Evolutionary conservation across 2,888 invertebrate species (phyloP).

Genomic region (Nomada lathburiana): DNA sequence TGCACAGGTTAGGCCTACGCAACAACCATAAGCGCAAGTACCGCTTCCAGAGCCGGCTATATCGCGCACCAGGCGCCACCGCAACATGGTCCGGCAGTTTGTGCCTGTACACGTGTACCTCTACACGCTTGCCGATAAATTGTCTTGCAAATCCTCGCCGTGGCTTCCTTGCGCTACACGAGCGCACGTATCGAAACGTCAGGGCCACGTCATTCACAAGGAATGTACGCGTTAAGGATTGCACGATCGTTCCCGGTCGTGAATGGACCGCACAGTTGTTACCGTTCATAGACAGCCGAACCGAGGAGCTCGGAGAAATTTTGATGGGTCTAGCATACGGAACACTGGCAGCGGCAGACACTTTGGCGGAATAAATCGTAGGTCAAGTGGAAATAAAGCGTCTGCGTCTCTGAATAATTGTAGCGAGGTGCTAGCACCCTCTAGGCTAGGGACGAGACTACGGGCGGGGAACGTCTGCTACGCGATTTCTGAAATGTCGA

Average conservation of each 20-base stretch:
- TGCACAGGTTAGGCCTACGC: slow-evolving; percentile 65
- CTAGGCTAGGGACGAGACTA: background rate
- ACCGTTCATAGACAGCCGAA: slow-evolving; percentile 22
- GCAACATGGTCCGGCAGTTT: slow-evolving; percentile 76
- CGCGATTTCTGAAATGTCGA: slow-evolving; percentile 20
- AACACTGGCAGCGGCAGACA: slow-evolving; percentile 46
- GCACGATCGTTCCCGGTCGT: background rate
- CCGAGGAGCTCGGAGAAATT: slow-evolving; percentile 4
- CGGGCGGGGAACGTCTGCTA: slow-evolving; percentile 25
- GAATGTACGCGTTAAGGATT: slow-evolving; percentile 3
- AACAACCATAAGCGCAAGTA: slow-evolving; percentile 68
- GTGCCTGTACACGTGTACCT: slow-evolving; percentile 70
- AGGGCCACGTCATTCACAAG: slow-evolving; percentile 29
- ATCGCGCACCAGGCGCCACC: slow-evolving; percentile 75
- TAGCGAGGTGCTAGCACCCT: slow-evolving; percentile 17
- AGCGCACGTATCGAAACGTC: slow-evolving; percentile 10
- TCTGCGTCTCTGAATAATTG: slow-evolving; percentile 44
- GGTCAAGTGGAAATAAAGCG: slow-evolving; percentile 59
- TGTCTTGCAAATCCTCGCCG: slow-evolving; percentile 68
- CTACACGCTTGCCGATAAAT: slow-evolving; percentile 73
- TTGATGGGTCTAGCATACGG: slow-evolving; percentile 25
- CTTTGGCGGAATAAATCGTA: slow-evolving; percentile 47
- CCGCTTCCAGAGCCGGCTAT: slow-evolving; percentile 66
- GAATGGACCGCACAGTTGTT: slow-evolving; percentile 20
- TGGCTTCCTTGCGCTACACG: slow-evolving; percentile 52